These are phyloP conservation scores for Drosophila kanapiae DNA, from an alignment of 1,140 invertebrate genomes.

Conservation along the genomic window DNA sequence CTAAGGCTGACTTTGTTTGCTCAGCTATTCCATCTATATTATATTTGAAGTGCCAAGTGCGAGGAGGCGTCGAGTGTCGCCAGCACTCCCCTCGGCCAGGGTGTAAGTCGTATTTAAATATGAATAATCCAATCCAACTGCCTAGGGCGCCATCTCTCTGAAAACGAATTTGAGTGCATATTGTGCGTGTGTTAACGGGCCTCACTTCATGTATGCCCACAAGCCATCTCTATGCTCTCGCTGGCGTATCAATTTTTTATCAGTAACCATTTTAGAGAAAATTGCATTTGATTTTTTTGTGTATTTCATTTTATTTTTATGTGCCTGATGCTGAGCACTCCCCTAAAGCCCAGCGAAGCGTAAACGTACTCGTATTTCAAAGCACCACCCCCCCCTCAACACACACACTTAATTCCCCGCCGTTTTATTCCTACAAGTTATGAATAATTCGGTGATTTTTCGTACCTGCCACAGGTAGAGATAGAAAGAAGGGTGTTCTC, in stretches of 20 bases:
- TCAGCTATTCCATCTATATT: conserved; percentile 51
- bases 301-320: conserved; percentile 24
- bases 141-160: conserved; percentile 27
- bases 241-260: conserved; percentile 76
- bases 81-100: conserved; percentile 6
- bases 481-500: neutral
- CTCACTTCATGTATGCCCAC: conserved; percentile 6
- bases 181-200: conserved; percentile 14
- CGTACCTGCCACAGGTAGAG: conserved; percentile 17
- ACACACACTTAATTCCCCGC: conserved; percentile 43
- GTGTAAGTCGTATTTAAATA: conserved; percentile 68
- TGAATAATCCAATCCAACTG: conserved; percentile 70
- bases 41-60: conserved; percentile 29
- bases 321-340: conserved; percentile 2
- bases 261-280: conserved; percentile 78
- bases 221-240: conserved; percentile 19
- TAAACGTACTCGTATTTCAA: conserved; percentile 14
- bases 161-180: conserved; percentile 32
- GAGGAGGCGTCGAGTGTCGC: conserved; percentile 16
- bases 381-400: neutral
- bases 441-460: conserved; percentile 39
- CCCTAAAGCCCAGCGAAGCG: conserved; percentile 2
- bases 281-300: conserved; percentile 77
- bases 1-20: conserved; percentile 27
- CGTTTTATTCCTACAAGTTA: conserved; percentile 34